Evolutionary conservation across 2,797 vertebrate species (phyloP), one percentile per base, ranked within the genome.

Genomic region (Antrozous pallidus): DNA sequence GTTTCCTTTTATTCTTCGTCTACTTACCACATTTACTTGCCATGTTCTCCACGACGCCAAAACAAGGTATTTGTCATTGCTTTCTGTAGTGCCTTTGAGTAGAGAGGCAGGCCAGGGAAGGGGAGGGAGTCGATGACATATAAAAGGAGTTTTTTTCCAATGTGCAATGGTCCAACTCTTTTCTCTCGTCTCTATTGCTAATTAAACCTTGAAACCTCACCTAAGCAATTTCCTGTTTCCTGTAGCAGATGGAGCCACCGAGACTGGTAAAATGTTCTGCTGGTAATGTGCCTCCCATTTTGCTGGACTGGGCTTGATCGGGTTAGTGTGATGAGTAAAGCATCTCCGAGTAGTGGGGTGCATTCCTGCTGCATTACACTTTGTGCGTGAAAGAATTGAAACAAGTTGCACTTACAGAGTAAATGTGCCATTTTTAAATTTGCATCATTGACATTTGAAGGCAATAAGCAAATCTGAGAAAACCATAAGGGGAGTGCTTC

Each of bases 391-490:
- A 97, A 94, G 80, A 45, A 88, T 77, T 74, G 87, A 88, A 74
- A 90, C 61, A 40, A 95, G 96, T 84, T 88, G 54, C 92, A 93
- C 93, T 97, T 96, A 79, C 96, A 97, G 97, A 97, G 98, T 97
- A 97, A 97, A 97, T 97, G 93, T 96, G 36, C 42, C 54, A 8
- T 89, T 97, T 97, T 91, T 94, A 67, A 96, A 42, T 61, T 33
- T 77, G 75, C 85, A 78, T 95, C 94, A 94, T 92, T 95, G 96
- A 90, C 94, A 94, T 94, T 91, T 38, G 38, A 90, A 14, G 74
- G 81, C 96, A 98, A 97, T 95, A 94, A 96, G 94, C 86, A 85
- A 96, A 98, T 97, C 88, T 61, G 49, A 61, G 88, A 96, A 97
- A 78, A 83, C 3, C 90, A 74, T 65, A 90, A 95, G 91, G 92